Evolutionary conservation across 2,888 invertebrate genomes (phyloP), one percentile per base, ranked within the genome.

Genomic region (Catocala fraxini): DNA sequence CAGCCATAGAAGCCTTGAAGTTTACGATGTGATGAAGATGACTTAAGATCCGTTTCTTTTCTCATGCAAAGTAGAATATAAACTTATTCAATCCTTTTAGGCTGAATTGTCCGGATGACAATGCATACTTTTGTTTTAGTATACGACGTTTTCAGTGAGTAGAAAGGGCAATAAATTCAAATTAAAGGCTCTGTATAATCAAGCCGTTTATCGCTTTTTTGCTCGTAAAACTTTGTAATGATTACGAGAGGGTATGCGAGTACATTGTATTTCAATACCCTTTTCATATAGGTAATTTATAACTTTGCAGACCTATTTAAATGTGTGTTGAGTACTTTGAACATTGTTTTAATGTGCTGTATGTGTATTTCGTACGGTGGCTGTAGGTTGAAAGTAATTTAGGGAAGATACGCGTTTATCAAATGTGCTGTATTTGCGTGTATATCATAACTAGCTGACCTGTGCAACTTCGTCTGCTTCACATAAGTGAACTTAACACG

Each of bases 161-260:
- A 42, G 51, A 53, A 69, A 59, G 57, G 61, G 52, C 62, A 46
- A 70, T 63, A 70, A 65, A 71, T 71, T 65, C 39, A 56, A 71
- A 69, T 68, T 60, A 68, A 56, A 52, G 71, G 33, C 59, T 62
- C 15, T 52, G 45, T 47, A 46, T 39, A 51, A 51, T 46, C 51
- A 54, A 55, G 41, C 35, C 56, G 49, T 71, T 57, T 62, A 58
- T 34, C 59, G 54, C 46, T 13, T 48, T 45, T 34, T 45, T 54
- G 55, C 42, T 53, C 56, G n/a, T 59, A 51, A 58, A 56, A 48
- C 35, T 65, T 68, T 39, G 65, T 65, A 69, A 68, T 58, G 47
- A 59, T 51, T 46, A 51, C 55, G 55, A 41, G 43, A 42, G 53
- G 39, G 13, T 54, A 47, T 56, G 52, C 33, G 51, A 10, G 55